Conservation (phyloP, 2,888 invertebrate species). For the Auanema freiburgensis region DNA sequence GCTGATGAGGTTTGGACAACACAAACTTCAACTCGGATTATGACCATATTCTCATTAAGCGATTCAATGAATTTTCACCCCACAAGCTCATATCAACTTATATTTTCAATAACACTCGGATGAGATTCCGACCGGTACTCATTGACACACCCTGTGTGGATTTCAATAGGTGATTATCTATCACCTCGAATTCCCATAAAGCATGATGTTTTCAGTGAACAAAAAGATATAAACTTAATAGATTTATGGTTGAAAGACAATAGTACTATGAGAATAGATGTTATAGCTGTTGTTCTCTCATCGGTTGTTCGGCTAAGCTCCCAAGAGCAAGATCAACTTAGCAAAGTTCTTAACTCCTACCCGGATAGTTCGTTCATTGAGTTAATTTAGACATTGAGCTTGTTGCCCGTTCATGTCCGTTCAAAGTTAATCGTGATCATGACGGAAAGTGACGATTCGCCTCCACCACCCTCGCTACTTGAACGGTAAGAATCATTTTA, state of each 20-base stretch:
- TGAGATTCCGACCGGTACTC: conserved; percentile 43
- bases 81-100: conserved; percentile 45
- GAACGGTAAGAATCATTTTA: too few relatives aligned
- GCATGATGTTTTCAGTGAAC: conserved; percentile 18
- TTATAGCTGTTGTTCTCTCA: conserved; percentile 46
- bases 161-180: conserved; percentile 19
- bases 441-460: conserved; percentile 36
- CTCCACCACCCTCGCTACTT: conserved; percentile 4
- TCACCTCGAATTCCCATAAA: not conserved
- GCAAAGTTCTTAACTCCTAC: conserved; percentile 24
- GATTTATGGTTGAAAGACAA: conserved; percentile 40
- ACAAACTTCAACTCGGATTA: not conserved
- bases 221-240: conserved; percentile 26
- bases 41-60: conserved; percentile 23
- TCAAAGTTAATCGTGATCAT: conserved; percentile 33
- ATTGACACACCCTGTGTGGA: conserved; percentile 51
- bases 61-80: conserved; percentile 45
- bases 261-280: conserved; percentile 39
- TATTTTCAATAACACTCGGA: conserved; percentile 47
- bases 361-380: not conserved
- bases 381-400: conserved; percentile 16
- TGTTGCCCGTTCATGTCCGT: conserved; percentile 29
- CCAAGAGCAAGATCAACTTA: conserved; percentile 43
- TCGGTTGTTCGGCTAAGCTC: conserved; percentile 35
- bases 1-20: conserved; percentile 39